phyloP scores from a whole-genome alignment of 2,888 invertebrate species.

The Aquatica leii region DNA sequence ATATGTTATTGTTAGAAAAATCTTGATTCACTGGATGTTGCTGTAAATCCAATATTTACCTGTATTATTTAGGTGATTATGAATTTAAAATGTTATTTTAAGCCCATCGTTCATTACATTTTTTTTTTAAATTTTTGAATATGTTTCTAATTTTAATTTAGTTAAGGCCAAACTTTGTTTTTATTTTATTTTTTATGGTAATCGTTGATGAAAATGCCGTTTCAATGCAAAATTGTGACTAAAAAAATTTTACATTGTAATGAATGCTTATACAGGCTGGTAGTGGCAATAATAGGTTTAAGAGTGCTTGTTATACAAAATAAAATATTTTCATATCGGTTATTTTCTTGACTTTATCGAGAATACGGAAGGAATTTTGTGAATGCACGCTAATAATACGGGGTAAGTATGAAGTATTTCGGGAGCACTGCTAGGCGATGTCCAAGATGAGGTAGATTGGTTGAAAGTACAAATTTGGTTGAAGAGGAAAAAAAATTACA shows the following conservation, averaged over 20 bases:
- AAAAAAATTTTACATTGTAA: constrained; percentile 28
- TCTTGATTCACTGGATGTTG: constrained; percentile 7
- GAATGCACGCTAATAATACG: no score
- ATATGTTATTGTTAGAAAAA: neutral
- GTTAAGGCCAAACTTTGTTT: neutral
- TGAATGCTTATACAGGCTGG: constrained; percentile 53
- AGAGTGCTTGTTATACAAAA: constrained; percentile 13
- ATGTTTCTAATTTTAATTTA: constrained; percentile 2
- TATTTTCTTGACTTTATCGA: no score
- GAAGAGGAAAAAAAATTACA: no score
- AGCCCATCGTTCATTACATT: neutral
- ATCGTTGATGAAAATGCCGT: constrained; percentile 40
- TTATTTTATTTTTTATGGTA: neutral
- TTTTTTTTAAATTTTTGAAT: neutral
- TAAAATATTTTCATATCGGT: neutral
- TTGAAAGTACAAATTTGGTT: no score
- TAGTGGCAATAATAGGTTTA: constrained; percentile 56
- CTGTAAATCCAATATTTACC: constrained; percentile 21
- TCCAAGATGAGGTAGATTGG: no score
- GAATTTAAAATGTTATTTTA: neutral
- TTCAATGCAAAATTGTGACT: constrained; percentile 48
- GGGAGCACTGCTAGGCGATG: no score
- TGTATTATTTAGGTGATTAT: constrained; percentile 12
- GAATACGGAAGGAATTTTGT: no score
- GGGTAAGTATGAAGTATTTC: no score